Evolutionary conservation across 1,140 invertebrate species (phyloP).

Genomic region (Leptonema lineaticorne): DNA sequence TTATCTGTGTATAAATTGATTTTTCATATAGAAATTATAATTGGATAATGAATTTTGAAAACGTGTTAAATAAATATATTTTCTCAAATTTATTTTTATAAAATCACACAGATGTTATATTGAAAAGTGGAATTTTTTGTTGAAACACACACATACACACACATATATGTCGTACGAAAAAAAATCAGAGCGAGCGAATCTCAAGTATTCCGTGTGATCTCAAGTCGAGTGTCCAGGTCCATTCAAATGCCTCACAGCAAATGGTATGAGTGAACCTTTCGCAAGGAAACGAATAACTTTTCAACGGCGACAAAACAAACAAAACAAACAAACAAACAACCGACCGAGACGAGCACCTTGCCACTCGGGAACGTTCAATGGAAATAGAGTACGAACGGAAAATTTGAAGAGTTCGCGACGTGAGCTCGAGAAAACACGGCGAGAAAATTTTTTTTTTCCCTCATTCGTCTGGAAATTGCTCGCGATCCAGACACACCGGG

Average conservation of each 20-base stretch:
- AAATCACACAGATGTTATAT: too few species aligned
- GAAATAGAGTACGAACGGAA: neutral
- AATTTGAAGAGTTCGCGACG: neutral
- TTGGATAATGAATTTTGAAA: too few species aligned
- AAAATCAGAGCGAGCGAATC: neutral
- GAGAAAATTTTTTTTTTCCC: neutral
- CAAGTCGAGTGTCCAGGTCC: neutral
- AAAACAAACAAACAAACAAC: neutral
- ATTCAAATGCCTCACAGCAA: too few species aligned
- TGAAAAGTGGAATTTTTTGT: too few species aligned
- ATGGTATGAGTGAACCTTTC: conserved; percentile 10
- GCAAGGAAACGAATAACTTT: conserved; percentile 7
- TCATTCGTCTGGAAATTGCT: neutral
- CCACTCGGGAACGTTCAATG: conserved; percentile 1
- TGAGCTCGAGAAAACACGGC: neutral
- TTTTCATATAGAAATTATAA: too few species aligned
- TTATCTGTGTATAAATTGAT: too few species aligned
- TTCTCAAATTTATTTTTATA: too few species aligned
- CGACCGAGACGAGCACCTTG: neutral
- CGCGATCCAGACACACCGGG: neutral
- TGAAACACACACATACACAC: neutral
- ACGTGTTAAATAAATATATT: too few species aligned
- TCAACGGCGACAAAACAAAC: conserved; percentile 17
- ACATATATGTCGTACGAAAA: neutral
- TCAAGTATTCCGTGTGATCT: too few species aligned